Conservation (phyloP, 2,797 vertebrate species). For the Fratercula arctica region DNA sequence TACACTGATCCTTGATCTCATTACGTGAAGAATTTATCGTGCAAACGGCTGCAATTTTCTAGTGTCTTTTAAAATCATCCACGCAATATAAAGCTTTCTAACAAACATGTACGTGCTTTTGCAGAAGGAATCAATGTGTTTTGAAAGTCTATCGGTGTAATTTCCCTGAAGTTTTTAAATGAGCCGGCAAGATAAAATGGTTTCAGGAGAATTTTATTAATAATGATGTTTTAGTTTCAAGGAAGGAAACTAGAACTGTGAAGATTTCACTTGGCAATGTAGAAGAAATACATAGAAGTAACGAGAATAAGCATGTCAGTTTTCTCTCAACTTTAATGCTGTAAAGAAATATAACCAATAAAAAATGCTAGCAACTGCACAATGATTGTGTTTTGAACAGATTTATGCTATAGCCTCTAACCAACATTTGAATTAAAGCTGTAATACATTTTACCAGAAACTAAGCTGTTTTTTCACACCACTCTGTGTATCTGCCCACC, state of each 20-base stretch:
- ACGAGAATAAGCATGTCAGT: neutral
- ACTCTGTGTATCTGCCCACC: neutral
- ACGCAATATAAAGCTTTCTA: neutral
- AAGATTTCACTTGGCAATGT: neutral
- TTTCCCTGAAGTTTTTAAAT: constrained; percentile 6
- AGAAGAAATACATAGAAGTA: neutral
- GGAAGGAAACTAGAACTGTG: neutral
- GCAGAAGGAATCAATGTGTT: neutral
- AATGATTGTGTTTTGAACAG: neutral
- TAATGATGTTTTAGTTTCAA: neutral
- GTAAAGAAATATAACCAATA: neutral
- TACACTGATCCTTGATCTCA: neutral
- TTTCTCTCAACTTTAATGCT: neutral
- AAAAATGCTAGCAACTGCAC: neutral
- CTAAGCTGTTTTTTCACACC: neutral
- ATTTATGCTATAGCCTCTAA: neutral
- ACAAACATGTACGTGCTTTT: neutral
- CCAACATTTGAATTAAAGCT: neutral
- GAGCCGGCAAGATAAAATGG: neutral
- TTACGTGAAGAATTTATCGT: neutral
- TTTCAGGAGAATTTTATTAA: neutral
- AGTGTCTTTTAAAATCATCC: neutral
- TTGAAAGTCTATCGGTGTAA: neutral
- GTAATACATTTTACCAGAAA: neutral
- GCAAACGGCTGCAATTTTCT: neutral